Percentiles rank a stretch among this genome's conserved stretches.
phyloP scores from a whole-genome alignment of 1,140 invertebrate species.

The Drosophila elegans region DNA sequence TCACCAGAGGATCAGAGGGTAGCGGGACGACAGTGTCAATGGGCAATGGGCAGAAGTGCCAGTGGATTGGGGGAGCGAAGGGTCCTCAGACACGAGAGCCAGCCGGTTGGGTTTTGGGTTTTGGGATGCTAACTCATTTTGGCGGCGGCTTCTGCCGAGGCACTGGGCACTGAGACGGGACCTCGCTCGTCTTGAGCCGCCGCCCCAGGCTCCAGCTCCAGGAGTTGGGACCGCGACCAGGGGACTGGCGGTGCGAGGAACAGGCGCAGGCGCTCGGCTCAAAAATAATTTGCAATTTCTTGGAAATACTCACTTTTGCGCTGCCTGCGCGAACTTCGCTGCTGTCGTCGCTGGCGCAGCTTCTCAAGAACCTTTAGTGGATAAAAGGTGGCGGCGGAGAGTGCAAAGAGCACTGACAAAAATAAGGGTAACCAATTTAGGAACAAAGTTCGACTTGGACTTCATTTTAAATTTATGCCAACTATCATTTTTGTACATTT shows the following conservation, averaged over 20 bases:
- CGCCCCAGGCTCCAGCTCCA: constrained; percentile 16
- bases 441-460: no score
- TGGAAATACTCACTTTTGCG: constrained; percentile 79
- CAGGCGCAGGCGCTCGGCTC: constrained; percentile 79
- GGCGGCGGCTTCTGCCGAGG: constrained; percentile 64
- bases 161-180: constrained; percentile 4
- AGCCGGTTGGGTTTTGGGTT: constrained; percentile 33
- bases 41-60: constrained; percentile 71
- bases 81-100: constrained; percentile 25
- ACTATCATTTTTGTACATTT: no score
- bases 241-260: constrained; percentile 6
- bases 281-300: constrained; percentile 84
- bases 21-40: constrained; percentile 54
- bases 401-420: constrained; percentile 10
- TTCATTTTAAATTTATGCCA: background rate
- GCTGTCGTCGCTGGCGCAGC: constrained; percentile 60
- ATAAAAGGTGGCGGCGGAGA: constrained; percentile 22
- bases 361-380: constrained; percentile 75
- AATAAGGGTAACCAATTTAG: background rate
- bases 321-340: constrained; percentile 68
- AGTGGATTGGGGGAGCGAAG: constrained; percentile 33
- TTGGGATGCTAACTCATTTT: constrained; percentile 82
- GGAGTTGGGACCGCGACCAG: constrained; percentile 10
- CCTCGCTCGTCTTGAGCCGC: background rate
- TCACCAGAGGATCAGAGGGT: constrained; percentile 13